phyloP scores from a whole-genome alignment of 2,797 vertebrate genomes.

The Eulemur coronatus region DNA sequence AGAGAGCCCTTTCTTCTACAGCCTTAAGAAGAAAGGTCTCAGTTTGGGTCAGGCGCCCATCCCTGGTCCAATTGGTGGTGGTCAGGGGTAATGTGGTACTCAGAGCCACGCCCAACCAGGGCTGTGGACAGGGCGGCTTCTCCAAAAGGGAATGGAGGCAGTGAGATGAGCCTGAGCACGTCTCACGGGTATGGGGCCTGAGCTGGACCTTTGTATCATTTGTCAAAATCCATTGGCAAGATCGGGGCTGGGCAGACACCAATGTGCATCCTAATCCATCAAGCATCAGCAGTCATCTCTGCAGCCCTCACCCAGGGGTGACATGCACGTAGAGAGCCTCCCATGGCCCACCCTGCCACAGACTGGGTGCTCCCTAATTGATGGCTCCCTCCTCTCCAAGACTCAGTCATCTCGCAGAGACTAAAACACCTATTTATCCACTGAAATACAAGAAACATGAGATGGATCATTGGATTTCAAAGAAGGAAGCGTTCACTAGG shows the following conservation, averaged over 20 bases:
- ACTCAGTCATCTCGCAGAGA: not conserved
- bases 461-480: not conserved
- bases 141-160: not conserved
- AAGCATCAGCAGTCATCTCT: not conserved
- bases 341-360: not conserved
- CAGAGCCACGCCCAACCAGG: not conserved
- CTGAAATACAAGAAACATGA: not conserved
- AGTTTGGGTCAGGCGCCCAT: not conserved
- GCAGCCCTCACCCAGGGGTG: not conserved
- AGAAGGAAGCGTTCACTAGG: not conserved
- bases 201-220: not conserved
- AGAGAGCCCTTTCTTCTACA: not conserved
- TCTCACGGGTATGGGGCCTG: not conserved
- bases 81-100: no score
- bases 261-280: not conserved
- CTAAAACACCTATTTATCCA: not conserved
- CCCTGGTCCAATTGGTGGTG: not conserved
- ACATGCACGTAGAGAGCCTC: accelerated
- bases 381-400: not conserved
- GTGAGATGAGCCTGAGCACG: not conserved
- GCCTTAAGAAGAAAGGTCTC: not conserved
- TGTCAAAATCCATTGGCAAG: not conserved
- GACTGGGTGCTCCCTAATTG: not conserved
- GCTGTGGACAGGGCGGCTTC: not conserved
- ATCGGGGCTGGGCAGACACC: not conserved